Evolutionary conservation across 2,888 invertebrate genomes (phyloP).

Genomic region (Tethea ocularis): DNA sequence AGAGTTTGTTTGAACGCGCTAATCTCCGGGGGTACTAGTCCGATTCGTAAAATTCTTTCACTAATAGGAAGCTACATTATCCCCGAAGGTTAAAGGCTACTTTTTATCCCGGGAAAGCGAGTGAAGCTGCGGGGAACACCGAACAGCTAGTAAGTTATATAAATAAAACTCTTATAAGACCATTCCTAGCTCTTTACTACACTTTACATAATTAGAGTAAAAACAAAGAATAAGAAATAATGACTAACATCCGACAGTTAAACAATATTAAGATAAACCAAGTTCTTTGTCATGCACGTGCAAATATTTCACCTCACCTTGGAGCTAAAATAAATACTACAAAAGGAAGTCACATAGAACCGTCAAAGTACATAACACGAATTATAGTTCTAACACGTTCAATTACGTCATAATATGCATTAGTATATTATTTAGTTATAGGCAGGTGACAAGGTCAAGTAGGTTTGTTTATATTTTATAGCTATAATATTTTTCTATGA

Average conservation of each 20-base stretch:
- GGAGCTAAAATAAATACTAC: conserved; percentile 9
- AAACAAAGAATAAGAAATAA: neutral
- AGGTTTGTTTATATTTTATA: neutral
- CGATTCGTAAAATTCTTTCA: too few species aligned
- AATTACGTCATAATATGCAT: neutral
- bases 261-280: neutral
- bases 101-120: too few species aligned
- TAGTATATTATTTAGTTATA: neutral
- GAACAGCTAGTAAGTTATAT: too few species aligned
- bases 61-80: too few species aligned
- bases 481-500: neutral
- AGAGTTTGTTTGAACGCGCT: too few species aligned
- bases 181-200: too few species aligned
- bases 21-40: too few species aligned
- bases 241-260: neutral
- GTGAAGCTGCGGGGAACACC: too few species aligned
- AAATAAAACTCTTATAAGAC: too few species aligned
- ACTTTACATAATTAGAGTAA: neutral
- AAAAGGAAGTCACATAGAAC: conserved; percentile 10
- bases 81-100: too few species aligned
- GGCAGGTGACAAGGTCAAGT: conserved; percentile 2
- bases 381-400: conserved; percentile 1
- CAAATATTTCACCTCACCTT: conserved; percentile 11
- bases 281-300: conserved; percentile 6
- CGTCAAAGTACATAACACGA: neutral